Base-by-base conservation (phyloP, 2,113 vertebrate genomes). In the Genyomyrus donnyi region DNA sequence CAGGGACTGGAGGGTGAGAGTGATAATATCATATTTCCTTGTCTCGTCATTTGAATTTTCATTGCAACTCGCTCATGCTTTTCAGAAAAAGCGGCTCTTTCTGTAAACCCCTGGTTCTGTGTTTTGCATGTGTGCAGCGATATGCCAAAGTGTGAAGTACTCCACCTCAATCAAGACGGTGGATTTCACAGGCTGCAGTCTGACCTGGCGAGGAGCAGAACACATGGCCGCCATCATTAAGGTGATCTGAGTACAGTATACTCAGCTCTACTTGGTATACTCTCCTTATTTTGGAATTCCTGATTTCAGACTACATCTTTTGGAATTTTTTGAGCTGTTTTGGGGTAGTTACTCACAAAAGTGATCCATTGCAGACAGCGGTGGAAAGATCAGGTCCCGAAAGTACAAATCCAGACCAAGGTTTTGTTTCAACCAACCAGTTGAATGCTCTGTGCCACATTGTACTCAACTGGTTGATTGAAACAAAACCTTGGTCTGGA, bases 61-160 rank as follows among this genome's bases (percentile, higher is more conserved):
- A 39, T 52, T 13, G 48, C n/a, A 3, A 9, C 6, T 9, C 0
- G 5, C 46, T 87, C 50, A 31, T 31, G 31, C 31, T 31, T 3
- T 15, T 53, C 48, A 15, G 15, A 35, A 53, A 53, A 19, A 53
- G 13, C 1, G n/a, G 3, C 49, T 9, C 31, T 35, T 15, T 53
- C 1, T 0, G 48, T 53, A 21, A 39, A 3, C 13, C 19, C 15
- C 15, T 7, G 1, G 7, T 42, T 58, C 83, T 91, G 90, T 92
- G 31, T 88, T 10, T 92, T 46, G 92, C 62, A 91, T 89, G 46
- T 77, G 83, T 95, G 90, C 89, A 98, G 98, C 95, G 87, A 95
- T 99, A 93, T 99, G 97, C 94, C 97, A 98, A 93, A 97, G 97
- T 93, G 94, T 99, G 87, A 99, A 98, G 93, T 98, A 98, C 92